Evolutionary conservation across 1,140 invertebrate genomes (phyloP), one percentile per base, ranked within the genome.

Genomic region (Xylocopa sonorina): DNA sequence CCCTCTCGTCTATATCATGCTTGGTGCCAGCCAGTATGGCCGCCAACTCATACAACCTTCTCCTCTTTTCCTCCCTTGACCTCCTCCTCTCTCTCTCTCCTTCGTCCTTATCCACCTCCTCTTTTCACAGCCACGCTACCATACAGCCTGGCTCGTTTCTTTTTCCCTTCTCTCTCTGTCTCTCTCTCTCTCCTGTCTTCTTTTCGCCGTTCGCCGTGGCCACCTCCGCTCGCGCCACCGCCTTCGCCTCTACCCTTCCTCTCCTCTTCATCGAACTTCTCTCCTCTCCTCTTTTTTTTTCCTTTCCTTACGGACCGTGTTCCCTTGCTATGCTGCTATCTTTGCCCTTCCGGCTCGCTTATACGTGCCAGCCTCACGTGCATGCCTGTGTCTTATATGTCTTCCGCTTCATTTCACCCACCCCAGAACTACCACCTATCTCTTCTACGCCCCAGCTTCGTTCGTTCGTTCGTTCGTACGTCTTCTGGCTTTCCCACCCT

Each of bases 1-100:
- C 83, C 88, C 88, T 86, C 88, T 86, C 88, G 84, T 89, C 82
- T 86, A 88, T 89, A 87, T 88, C 90, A 87, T 89, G 88, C 85
- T 81, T 87, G 87, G 87, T 89, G 89, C 91, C 90, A 92, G 88
- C 88, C 90, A 92, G 89, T 88, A 92, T 91, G 90, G 91, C 90
- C 90, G 90, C 90, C 90, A 88, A 86, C 83, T 87, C 83, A 82
- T 83, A 85, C 86, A 89, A 91, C 88, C 89, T 89, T 86, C 89
- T 89, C 88, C 88, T 89, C 84, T 89, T 89, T 89, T 88, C 86
- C 90, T 91, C 89, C 87, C 89, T 91, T 90, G 89, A 89, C 88
- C 89, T 91, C 89, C 79, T 87, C 84, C 82, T 69, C 71, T 78
- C 60, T 60, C 66, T 76, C 82, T 66, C 87, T 82, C 62, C 66